These are phyloP conservation scores for Orussus abietinus DNA, from an alignment of 1,140 invertebrate genomes.

Conservation along the genomic window DNA sequence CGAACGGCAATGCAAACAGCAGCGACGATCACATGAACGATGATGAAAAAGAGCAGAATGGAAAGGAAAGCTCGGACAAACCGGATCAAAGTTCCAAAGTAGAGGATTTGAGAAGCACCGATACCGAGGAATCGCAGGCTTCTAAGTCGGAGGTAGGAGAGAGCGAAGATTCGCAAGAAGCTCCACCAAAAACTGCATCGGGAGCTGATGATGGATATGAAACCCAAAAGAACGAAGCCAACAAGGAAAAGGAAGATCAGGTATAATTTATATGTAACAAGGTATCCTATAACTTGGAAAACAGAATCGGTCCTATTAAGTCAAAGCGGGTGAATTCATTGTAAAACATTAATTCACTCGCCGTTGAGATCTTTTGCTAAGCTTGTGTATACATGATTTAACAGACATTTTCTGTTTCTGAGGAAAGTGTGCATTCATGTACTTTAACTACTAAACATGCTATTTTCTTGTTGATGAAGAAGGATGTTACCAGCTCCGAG, in stretches of 20 bases:
- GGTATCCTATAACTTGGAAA: background rate
- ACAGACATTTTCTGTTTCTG: too few relatives aligned
- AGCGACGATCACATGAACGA: background rate
- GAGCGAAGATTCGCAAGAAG: background rate
- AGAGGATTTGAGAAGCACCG: background rate
- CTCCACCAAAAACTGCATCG: background rate
- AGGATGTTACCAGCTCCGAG: slow-evolving; percentile 12
- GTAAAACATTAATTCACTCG: background rate
- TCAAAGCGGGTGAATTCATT: slow-evolving; percentile 5
- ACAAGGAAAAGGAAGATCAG: slow-evolving; percentile 8
- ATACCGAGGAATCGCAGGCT: background rate
- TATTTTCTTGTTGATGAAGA: background rate
- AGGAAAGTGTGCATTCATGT: too few relatives aligned
- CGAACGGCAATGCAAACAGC: slow-evolving; percentile 2
- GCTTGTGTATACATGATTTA: background rate
- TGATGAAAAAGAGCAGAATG: slow-evolving; percentile 1
- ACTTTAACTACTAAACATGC: slow-evolving; percentile 1
- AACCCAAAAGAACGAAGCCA: slow-evolving; percentile 2
- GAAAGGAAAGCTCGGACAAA: background rate
- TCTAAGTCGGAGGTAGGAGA: slow-evolving; percentile 3
- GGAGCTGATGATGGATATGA: slow-evolving; percentile 6
- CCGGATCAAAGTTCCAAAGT: background rate
- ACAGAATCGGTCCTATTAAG: slow-evolving; percentile 11
- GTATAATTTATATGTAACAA: slow-evolving; percentile 2
- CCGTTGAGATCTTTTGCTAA: slow-evolving; percentile 1